Conservation (phyloP, 2,113 vertebrate species). For the Dipodomys spectabilis region DNA sequence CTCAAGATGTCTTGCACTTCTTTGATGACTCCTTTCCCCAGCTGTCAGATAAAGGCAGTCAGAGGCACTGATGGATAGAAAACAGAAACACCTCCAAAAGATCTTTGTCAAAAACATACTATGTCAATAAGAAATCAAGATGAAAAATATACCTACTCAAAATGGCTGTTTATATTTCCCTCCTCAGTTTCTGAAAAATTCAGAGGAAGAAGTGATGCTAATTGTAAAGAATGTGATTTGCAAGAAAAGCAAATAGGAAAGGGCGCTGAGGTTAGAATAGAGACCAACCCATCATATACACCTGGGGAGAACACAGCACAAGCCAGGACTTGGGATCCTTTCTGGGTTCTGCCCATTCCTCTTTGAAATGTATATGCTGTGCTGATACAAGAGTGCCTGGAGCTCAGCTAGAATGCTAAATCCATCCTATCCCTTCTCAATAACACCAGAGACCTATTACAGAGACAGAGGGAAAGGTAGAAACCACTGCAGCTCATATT, state of each 20-base stretch:
- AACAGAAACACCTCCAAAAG: background rate
- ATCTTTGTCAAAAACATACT: background rate
- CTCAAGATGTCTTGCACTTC: background rate
- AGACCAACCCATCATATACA: background rate
- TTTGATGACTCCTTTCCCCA: background rate
- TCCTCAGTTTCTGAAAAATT: background rate
- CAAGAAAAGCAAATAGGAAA: background rate
- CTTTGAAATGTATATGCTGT: constrained; percentile 32
- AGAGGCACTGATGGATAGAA: background rate
- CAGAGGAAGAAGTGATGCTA: background rate
- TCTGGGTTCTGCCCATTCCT: background rate
- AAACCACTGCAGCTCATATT: background rate
- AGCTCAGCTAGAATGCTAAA: background rate
- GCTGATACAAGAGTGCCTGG: background rate
- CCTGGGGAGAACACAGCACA: background rate
- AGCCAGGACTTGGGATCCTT: background rate
- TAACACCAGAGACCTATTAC: background rate
- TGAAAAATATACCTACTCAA: background rate
- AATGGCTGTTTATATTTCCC: background rate
- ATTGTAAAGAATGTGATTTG: constrained; percentile 32
- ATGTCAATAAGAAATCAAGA: background rate
- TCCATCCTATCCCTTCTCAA: background rate
- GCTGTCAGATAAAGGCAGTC: background rate
- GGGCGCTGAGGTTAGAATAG: background rate
- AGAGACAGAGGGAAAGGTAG: background rate